A percentile compares a stretch with the other conserved stretches of the same genome.
Conservation (phyloP, 2,888 invertebrate genomes). For the Bursaphelenchus okinawaensis region DNA sequence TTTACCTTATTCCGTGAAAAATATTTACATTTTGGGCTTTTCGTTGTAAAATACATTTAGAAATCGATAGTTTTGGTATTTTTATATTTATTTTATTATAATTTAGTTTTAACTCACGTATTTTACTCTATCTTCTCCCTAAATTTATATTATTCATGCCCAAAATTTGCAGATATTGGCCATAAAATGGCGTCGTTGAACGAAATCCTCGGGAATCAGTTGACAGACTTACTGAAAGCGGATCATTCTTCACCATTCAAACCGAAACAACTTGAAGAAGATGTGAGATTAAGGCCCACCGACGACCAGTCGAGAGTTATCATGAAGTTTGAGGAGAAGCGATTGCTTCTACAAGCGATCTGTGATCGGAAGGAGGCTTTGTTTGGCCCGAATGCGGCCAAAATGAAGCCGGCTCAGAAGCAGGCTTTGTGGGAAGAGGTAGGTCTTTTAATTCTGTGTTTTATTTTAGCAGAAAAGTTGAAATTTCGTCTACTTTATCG, state of each 20-base stretch:
- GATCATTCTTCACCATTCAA: neutral
- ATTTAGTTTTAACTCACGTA: too few relatives aligned
- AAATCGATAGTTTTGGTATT: too few relatives aligned
- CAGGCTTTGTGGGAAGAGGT: conserved; percentile 4
- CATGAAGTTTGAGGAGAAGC: conserved; percentile 15
- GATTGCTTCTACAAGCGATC: neutral
- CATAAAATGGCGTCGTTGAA: neutral
- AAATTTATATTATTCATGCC: neutral
- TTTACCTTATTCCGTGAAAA: too few relatives aligned
- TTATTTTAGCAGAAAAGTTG: too few relatives aligned
- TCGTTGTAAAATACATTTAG: too few relatives aligned
- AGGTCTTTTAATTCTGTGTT: too few relatives aligned
- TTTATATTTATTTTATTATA: too few relatives aligned
- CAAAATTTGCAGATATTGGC: neutral
- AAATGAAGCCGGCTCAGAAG: conserved; percentile 9
- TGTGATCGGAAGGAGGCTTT: conserved; percentile 5
- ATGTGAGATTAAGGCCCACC: neutral
- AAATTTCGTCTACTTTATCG: too few relatives aligned
- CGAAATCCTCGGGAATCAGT: neutral
- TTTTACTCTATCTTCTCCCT: too few relatives aligned
- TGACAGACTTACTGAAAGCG: neutral
- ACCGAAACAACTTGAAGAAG: neutral
- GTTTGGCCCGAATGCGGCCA: conserved; percentile 7
- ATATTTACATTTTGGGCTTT: too few relatives aligned
- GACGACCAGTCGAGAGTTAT: conserved; percentile 2